These are phyloP conservation scores for Blastobasis adustella DNA, from an alignment of 2,888 invertebrate species.

Conservation along the genomic window DNA sequence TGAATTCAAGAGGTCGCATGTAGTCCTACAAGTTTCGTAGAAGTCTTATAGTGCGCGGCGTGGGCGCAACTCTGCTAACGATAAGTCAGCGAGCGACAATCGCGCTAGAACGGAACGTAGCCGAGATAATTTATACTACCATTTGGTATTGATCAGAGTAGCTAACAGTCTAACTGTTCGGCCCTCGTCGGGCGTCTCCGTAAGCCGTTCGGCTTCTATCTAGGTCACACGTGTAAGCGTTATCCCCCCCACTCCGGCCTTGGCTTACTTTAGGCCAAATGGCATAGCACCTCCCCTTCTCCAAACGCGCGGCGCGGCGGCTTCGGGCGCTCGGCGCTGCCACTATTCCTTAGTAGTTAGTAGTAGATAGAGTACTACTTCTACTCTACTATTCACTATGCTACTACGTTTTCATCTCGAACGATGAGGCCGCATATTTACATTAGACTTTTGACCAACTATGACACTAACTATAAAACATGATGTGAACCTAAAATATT, in stretches of 20 bases:
- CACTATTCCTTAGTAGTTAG: too few relatives aligned
- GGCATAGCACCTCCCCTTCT: slow-evolving; percentile 60
- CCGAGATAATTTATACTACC: slow-evolving; percentile 25
- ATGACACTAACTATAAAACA: too few relatives aligned
- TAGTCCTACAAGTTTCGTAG: too few relatives aligned
- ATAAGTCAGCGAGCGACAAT: slow-evolving; percentile 11
- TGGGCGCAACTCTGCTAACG: neutral
- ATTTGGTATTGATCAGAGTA: slow-evolving; percentile 49
- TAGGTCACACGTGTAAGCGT: slow-evolving; percentile 74
- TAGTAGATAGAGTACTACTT: neutral
- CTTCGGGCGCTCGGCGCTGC: neutral
- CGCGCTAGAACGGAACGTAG: slow-evolving; percentile 23
- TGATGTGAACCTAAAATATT: too few relatives aligned
- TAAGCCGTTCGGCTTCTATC: slow-evolving; percentile 48
- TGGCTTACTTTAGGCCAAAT: slow-evolving; percentile 68
- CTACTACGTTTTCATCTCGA: slow-evolving; percentile 3
- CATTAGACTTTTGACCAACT: too few relatives aligned
- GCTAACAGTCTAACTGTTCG: slow-evolving; percentile 34
- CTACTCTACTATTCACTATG: slow-evolving; percentile 10
- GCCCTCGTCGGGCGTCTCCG: slow-evolving; percentile 49
- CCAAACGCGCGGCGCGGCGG: slow-evolving; percentile 12
- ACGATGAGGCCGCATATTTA: too few relatives aligned
- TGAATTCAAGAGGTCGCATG: slow-evolving; percentile 6
- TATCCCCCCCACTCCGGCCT: slow-evolving; percentile 70
- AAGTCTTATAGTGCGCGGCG: too few relatives aligned